These are phyloP conservation scores for Anolis sagrei DNA, from an alignment of 2,113 vertebrate species.

Conservation along the genomic window DNA sequence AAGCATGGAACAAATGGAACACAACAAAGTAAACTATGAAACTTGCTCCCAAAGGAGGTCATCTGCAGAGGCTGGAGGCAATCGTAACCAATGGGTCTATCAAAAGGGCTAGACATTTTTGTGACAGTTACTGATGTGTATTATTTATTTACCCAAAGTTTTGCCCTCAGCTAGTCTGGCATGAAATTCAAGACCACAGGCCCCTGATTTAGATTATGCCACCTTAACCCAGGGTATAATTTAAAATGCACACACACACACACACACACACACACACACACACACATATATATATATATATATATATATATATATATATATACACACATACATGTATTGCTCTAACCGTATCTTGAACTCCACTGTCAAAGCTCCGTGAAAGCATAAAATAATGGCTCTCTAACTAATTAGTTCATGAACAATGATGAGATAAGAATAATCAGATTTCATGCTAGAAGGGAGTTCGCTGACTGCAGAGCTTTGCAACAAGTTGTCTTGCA, in stretches of 20 bases:
- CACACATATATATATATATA: background rate
- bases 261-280: no score
- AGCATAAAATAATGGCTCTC: constrained; percentile 25
- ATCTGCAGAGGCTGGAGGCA: constrained; percentile 2
- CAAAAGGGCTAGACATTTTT: constrained; percentile 24
- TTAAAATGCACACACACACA: no score
- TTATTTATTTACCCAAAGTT: constrained; percentile 28
- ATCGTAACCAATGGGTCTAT: constrained; percentile 3
- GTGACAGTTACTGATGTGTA: constrained; percentile 26
- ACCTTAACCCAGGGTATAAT: background rate
- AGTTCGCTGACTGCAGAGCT: background rate
- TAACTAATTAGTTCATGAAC: constrained; percentile 34
- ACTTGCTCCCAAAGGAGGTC: constrained; percentile 18
- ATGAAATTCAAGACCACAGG: background rate
- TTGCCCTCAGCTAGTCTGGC: constrained; percentile 10
- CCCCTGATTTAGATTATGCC: background rate
- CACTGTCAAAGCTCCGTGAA: constrained; percentile 2
- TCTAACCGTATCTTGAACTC: background rate
- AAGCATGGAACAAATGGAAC: constrained; percentile 22
- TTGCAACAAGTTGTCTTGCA: background rate
- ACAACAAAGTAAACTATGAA: background rate
- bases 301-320: background rate
- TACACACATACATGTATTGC: no score
- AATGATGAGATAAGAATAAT: constrained; percentile 28
- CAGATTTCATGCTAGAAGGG: constrained; percentile 22